phyloP scores from a whole-genome alignment of 2,888 invertebrate species.

The Stenurella melanura region DNA sequence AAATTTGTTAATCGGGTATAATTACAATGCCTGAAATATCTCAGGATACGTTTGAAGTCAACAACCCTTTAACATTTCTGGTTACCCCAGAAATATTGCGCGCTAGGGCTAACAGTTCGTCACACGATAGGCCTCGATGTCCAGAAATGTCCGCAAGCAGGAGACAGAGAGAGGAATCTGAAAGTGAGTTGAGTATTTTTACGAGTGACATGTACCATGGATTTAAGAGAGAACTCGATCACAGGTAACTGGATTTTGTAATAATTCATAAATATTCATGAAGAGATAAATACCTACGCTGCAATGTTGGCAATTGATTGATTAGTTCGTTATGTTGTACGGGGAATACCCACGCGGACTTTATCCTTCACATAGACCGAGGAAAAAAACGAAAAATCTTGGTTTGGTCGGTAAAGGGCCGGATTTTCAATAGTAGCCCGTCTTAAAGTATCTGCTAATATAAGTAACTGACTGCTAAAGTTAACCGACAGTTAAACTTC shows the following conservation, averaged over 20 bases:
- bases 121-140: conserved; percentile 68
- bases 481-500: too few species aligned
- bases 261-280: conserved; percentile 9
- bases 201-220: conserved; percentile 16
- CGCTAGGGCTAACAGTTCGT: conserved; percentile 76
- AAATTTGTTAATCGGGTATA: background rate
- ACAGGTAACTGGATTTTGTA: conserved; percentile 74
- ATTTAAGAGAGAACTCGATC: conserved; percentile 75
- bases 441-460: too few species aligned
- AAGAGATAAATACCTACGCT: background rate
- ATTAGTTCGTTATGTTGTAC: background rate
- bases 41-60: conserved; percentile 75
- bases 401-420: too few species aligned
- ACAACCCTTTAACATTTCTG: conserved; percentile 75
- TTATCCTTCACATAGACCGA: too few species aligned
- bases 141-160: conserved; percentile 51
- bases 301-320: background rate
- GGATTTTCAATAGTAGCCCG: too few species aligned
- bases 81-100: conserved; percentile 76
- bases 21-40: conserved; percentile 76
- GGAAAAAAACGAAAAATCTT: too few species aligned
- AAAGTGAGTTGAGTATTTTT: conserved; percentile 43
- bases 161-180: conserved; percentile 44
- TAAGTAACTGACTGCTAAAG: too few species aligned
- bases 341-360: background rate